These are phyloP conservation scores for Ypsolopha sequella DNA, from an alignment of 2,888 invertebrate species.

Conservation along the genomic window DNA sequence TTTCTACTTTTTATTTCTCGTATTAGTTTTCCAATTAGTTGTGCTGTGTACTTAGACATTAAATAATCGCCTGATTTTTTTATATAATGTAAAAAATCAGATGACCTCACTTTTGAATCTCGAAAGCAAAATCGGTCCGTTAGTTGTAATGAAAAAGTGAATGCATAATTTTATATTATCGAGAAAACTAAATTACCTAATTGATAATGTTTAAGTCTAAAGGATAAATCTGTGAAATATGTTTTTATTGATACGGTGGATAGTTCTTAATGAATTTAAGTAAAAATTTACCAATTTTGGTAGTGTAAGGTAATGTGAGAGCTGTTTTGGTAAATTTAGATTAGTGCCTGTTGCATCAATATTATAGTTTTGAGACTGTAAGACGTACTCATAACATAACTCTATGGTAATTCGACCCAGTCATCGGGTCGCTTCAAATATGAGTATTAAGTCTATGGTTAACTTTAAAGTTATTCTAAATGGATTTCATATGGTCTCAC, in stretches of 20 bases:
- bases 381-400: too few relatives aligned
- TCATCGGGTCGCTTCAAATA: too few relatives aligned
- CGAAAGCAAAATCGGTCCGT: slow-evolving; percentile 58
- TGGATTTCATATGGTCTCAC: too few relatives aligned
- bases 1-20: slow-evolving; percentile 54
- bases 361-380: too few relatives aligned
- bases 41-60: slow-evolving; percentile 65
- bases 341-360: too few relatives aligned
- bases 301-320: slow-evolving; percentile 22
- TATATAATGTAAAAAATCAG: slow-evolving; percentile 19
- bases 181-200: not conserved
- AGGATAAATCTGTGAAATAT: slow-evolving; percentile 13
- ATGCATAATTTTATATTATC: slow-evolving; percentile 29
- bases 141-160: slow-evolving; percentile 46
- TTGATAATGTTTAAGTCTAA: slow-evolving; percentile 4
- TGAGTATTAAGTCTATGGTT: too few relatives aligned
- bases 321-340: too few relatives aligned
- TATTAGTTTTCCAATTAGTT: slow-evolving; percentile 60
- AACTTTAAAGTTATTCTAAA: too few relatives aligned
- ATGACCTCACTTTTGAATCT: slow-evolving; percentile 54
- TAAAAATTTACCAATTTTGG: slow-evolving; percentile 23
- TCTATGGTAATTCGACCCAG: too few relatives aligned
- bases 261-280: slow-evolving; percentile 26
- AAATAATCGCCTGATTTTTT: slow-evolving; percentile 31
- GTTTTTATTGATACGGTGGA: slow-evolving; percentile 22